Evolutionary conservation across 1,140 invertebrate genomes (phyloP), one percentile per base, ranked within the genome.

Genomic region (Aphelenchoides avenae): DNA sequence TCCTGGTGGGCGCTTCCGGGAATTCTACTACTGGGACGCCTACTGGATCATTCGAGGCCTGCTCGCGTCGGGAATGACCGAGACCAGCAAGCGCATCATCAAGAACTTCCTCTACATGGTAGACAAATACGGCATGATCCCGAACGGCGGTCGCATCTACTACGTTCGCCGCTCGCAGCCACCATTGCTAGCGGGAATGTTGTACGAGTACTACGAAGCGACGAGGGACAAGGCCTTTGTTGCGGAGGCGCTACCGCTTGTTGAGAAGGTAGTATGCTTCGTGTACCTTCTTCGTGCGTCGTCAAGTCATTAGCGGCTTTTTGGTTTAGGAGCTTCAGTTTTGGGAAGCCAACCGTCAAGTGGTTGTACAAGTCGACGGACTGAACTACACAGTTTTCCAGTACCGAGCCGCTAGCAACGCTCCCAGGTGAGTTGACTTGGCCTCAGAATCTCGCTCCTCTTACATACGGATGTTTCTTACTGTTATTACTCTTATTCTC

Each of bases 11-110:
- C 80, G 90, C 49, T 93, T 93, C 76, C 71, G 78, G 37, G 84
- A 89, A 11, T 70, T 91, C 70, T 94, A 91, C 76, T 92, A 92
- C 75, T 92, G 89, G 89, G 89, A 93, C 71, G 89, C 89, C 0
- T 92, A 89, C 74, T 92, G 89, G 89, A 89, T 91, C 30, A 81
- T 92, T n/a, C n/a, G 51, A 53, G 52, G 89, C 72, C 90, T 91
- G 89, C 73, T 77, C 1, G 64, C 82, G 9, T 91, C 89, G 0
- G 88, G 86, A 0, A 83, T 79, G 48, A 88, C 87, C 4, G 34
- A 58, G 29, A 58, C 89, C 0, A 88, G 86, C 0, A 83, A 79
- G 49, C 87, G 88, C 3, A 91, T 91, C 87, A 79, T 91, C 40
- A 36, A 56, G 7, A 63, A 64, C 37, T 64, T 64, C 40, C 36